phyloP scores from a whole-genome alignment of 2,113 vertebrate genomes.

The Xiphophorus couchianus region DNA sequence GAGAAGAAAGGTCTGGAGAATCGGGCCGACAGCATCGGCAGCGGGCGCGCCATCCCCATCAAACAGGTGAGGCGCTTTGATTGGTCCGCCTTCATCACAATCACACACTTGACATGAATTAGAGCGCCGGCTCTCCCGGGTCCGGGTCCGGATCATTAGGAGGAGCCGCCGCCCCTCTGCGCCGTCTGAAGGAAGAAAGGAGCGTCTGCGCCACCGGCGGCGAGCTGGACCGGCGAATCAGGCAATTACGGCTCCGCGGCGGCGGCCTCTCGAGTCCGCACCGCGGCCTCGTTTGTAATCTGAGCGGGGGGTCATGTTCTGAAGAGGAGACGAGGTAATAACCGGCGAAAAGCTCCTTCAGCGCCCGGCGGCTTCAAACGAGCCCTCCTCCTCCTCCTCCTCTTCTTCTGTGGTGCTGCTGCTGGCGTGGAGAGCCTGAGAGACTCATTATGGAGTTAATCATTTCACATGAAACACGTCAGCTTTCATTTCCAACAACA shows the following conservation, averaged over 20 bases:
- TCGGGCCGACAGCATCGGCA: constrained; percentile 97
- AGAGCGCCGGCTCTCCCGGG: constrained; percentile 88
- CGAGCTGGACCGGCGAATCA: constrained; percentile 71
- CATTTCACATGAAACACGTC: constrained; percentile 14
- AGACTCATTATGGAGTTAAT: constrained; percentile 25
- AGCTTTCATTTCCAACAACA: constrained; percentile 6
- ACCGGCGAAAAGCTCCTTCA: neutral
- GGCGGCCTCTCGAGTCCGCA: constrained; percentile 85
- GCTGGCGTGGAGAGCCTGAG: constrained; percentile 1
- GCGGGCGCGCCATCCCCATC: constrained; percentile 98
- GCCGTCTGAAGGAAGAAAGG: constrained; percentile 68
- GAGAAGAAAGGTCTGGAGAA: constrained; percentile 97
- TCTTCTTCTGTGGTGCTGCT: constrained; percentile 48
- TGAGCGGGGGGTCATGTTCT: constrained; percentile 31
- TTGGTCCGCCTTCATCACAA: constrained; percentile 85
- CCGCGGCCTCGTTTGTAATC: constrained; percentile 92
- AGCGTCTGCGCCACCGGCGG: neutral
- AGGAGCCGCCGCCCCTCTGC: constrained; percentile 77
- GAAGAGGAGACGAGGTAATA: constrained; percentile 27
- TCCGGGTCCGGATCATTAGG: constrained; percentile 95
- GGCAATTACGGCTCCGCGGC: constrained; percentile 94
- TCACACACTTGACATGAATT: constrained; percentile 94
- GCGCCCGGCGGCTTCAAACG: constrained; percentile 17
- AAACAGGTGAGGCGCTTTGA: constrained; percentile 87
- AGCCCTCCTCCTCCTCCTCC: neutral